These are phyloP conservation scores for Auanema freiburgensis DNA, from an alignment of 2,888 invertebrate genomes.

Conservation along the genomic window DNA sequence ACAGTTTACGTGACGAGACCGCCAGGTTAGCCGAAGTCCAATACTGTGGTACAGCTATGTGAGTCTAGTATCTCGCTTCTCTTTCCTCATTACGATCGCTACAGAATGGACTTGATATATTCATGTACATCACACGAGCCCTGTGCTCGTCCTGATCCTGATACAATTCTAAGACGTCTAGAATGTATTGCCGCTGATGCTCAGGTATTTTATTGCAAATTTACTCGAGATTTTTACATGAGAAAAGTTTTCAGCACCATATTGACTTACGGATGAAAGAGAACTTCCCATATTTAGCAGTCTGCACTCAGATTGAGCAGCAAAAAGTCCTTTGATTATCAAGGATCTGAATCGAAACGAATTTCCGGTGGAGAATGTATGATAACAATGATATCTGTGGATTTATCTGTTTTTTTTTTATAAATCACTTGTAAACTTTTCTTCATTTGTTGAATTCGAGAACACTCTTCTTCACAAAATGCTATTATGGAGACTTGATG, in stretches of 20 bases:
- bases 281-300: not conserved
- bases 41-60: not conserved
- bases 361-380: too few species aligned
- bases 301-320: not conserved
- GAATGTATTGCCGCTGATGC: slow-evolving; percentile 6
- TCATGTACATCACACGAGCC: not conserved
- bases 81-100: not conserved
- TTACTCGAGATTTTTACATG: not conserved
- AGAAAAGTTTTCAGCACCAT: not conserved
- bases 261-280: not conserved
- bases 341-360: too few species aligned
- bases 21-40: not conserved
- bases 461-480: too few species aligned
- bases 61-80: not conserved
- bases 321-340: not conserved
- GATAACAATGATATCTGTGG: too few species aligned
- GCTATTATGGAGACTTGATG: too few species aligned
- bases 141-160: not conserved
- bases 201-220: not conserved
- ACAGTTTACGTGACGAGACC: not conserved
- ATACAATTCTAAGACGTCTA: not conserved
- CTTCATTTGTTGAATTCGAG: too few species aligned
- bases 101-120: not conserved
- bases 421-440: too few species aligned
- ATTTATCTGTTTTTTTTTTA: too few species aligned